Percentiles rank a stretch among this genome's conserved stretches.
phyloP scores from a whole-genome alignment of 30 jellyfish, hydroid and myxozoan genomes.

The Cassiopea andromeda region DNA sequence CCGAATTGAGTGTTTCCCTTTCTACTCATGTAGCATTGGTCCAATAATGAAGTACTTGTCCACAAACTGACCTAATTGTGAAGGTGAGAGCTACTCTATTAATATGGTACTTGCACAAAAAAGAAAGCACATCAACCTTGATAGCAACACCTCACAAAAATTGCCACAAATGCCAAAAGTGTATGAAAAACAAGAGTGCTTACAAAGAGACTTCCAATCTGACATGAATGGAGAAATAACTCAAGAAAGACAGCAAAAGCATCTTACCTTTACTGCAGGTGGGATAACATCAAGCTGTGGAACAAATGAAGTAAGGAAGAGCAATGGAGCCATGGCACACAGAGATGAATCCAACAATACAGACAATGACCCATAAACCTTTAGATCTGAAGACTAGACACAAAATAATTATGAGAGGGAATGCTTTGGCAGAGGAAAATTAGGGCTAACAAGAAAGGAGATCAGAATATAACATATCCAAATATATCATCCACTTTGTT shows the following conservation, averaged over 20 bases:
- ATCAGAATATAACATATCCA: neutral
- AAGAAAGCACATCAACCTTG: no score
- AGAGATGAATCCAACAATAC: slow-evolving; percentile 88
- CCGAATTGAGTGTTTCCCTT: no score
- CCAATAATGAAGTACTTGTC: no score
- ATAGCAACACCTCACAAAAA: no score
- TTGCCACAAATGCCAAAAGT: no score
- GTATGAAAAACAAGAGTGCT: no score
- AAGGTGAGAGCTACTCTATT: no score
- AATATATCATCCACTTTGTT: no score
- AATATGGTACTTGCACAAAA: no score
- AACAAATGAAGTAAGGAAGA: slow-evolving; percentile 80
- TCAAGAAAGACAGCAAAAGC: neutral
- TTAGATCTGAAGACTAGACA: slow-evolving; percentile 71
- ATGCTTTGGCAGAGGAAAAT: neutral
- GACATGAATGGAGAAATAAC: neutral
- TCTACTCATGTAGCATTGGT: no score
- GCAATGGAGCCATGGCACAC: slow-evolving; percentile 92
- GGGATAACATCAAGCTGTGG: slow-evolving; percentile 88
- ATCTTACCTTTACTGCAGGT: slow-evolving; percentile 59
- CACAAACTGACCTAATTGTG: no score
- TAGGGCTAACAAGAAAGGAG: neutral
- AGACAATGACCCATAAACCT: slow-evolving; percentile 93
- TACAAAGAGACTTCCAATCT: no score
- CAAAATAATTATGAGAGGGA: neutral